Evolutionary conservation across 2,797 vertebrate genomes (phyloP).

Genomic region (Pipistrellus pipistrellus): DNA sequence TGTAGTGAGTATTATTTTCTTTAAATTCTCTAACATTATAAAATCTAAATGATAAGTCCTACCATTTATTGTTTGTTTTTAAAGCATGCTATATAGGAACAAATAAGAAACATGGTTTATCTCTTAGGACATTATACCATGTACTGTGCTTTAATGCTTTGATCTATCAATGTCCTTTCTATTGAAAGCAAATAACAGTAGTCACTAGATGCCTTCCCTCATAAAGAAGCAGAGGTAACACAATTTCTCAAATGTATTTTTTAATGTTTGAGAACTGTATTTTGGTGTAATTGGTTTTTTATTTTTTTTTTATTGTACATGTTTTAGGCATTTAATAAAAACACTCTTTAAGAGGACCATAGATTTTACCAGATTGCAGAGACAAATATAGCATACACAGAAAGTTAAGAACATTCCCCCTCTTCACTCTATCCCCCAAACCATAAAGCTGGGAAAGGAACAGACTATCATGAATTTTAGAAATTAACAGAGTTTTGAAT

Average conservation of each 20-base stretch:
- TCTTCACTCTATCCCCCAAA: accelerated
- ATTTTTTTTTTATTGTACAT: background rate
- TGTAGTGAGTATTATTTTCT: background rate
- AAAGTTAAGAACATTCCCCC: background rate
- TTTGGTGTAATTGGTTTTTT: conserved; percentile 36
- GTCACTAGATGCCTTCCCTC: conserved; percentile 41
- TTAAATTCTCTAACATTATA: background rate
- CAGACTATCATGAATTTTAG: background rate
- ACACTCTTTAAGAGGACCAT: background rate
- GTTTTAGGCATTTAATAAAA: conserved; percentile 50
- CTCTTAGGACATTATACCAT: background rate
- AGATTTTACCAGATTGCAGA: background rate
- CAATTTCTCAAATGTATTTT: conserved; percentile 49
- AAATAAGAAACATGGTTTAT: background rate
- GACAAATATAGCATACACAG: background rate
- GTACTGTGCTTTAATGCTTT: background rate
- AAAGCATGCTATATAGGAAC: background rate
- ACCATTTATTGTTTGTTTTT: background rate
- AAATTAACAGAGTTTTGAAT: background rate
- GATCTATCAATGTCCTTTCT: background rate
- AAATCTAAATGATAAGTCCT: conserved; percentile 17
- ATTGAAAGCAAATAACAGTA: background rate
- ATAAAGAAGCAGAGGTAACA: conserved; percentile 43
- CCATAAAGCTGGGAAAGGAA: background rate
- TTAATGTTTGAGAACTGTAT: conserved; percentile 42